Conservation (phyloP, 2,113 vertebrate genomes). For the Lota lota region DNA sequence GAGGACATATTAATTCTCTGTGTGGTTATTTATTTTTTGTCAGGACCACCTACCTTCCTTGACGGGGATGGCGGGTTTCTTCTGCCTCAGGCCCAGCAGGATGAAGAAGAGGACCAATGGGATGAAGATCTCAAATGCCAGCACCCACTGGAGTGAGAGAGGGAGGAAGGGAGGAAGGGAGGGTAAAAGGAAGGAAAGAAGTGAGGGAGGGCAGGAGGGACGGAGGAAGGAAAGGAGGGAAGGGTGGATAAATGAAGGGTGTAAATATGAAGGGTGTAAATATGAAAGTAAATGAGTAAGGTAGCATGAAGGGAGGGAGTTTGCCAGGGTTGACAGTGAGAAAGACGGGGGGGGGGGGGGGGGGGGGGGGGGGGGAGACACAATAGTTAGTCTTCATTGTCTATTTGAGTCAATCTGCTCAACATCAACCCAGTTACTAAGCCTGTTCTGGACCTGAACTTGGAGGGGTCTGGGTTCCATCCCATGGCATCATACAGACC, state of each 20-base stretch:
- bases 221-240: background rate
- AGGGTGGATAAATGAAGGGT: background rate
- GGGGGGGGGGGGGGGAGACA: too few species aligned
- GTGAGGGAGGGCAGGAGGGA: background rate
- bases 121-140: constrained; percentile 96
- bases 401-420: too few species aligned
- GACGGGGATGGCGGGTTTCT: constrained; percentile 92
- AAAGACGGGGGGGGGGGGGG: too few species aligned
- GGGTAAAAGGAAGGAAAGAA: background rate
- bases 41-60: constrained; percentile 85
- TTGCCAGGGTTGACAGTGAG: too few species aligned
- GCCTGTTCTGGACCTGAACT: too few species aligned
- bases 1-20: too few species aligned
- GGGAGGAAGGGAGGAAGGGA: background rate
- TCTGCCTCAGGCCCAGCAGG: constrained; percentile 89
- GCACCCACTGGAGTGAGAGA: constrained; percentile 81
- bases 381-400: too few species aligned
- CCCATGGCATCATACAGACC: too few species aligned
- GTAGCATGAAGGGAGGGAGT: too few species aligned
- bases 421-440: too few species aligned
- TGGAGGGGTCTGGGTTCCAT: too few species aligned
- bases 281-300: background rate
- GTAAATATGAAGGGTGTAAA: background rate
- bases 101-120: constrained; percentile 96
- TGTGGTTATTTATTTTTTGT: too few species aligned